Conservation (phyloP, 2,797 vertebrate genomes). For the Hapalemur alaotrensis region DNA sequence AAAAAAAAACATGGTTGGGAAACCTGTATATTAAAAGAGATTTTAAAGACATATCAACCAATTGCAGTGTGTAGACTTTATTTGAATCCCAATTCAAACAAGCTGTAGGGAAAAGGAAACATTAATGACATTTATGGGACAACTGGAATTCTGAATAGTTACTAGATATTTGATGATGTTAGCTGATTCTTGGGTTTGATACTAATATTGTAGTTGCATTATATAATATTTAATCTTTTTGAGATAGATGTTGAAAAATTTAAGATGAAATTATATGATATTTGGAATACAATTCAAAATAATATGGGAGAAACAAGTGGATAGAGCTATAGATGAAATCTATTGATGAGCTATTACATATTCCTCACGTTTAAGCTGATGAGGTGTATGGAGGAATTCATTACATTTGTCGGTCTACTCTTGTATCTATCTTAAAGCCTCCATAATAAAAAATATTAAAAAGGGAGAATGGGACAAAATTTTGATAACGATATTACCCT, state of each 20-base stretch:
- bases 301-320: neutral
- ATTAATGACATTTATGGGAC: neutral
- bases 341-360: neutral
- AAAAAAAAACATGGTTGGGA: neutral
- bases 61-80: neutral
- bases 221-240: neutral
- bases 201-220: neutral
- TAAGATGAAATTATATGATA: neutral
- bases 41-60: neutral
- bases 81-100: neutral
- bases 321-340: neutral
- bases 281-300: neutral
- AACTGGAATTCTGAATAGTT: conserved; percentile 8
- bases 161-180: neutral
- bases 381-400: neutral
- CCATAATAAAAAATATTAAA: neutral
- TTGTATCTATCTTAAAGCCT: conserved; percentile 17
- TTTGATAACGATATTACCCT: neutral
- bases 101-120: neutral
- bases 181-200: neutral
- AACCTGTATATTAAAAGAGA: neutral
- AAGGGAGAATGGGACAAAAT: neutral
- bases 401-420: neutral
- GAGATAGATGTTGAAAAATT: neutral
- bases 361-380: neutral